Evolutionary conservation across 2,888 invertebrate genomes (phyloP).

Genomic region (Rhamnusium bicolor): DNA sequence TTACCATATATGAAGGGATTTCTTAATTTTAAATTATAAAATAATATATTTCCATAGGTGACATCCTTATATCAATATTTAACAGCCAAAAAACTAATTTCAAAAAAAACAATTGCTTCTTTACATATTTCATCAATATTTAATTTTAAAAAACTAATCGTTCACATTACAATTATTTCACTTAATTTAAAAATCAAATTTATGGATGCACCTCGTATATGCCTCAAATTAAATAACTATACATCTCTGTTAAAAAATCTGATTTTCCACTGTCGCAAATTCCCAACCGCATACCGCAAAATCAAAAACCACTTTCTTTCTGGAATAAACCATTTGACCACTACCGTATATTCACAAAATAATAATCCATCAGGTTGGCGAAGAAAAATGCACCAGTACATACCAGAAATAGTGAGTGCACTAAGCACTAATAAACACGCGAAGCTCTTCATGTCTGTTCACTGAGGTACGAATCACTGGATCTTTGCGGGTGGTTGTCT

Average conservation of each 20-base stretch:
- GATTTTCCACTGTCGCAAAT: background rate
- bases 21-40: no score
- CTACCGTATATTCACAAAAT: slow-evolving; percentile 27
- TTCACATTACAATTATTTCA: background rate
- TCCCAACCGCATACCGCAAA: background rate
- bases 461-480: slow-evolving; percentile 63
- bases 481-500: slow-evolving; percentile 59
- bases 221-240: background rate
- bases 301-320: slow-evolving; percentile 11
- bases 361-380: slow-evolving; percentile 29
- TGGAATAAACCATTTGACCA: slow-evolving; percentile 1
- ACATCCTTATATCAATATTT: no score
- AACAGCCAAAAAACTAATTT: no score
- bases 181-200: background rate
- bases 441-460: slow-evolving; percentile 67
- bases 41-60: no score
- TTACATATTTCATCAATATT: background rate
- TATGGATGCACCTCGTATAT: background rate
- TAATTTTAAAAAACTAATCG: background rate
- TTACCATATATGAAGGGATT: no score
- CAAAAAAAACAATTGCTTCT: no score
- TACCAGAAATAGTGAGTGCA: slow-evolving; percentile 70
- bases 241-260: slow-evolving; percentile 8
- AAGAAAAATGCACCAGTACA: slow-evolving; percentile 59
- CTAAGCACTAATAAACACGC: slow-evolving; percentile 69